Base-by-base conservation (phyloP, 2,797 vertebrate species). In the Percopsis omiscomaycus region DNA sequence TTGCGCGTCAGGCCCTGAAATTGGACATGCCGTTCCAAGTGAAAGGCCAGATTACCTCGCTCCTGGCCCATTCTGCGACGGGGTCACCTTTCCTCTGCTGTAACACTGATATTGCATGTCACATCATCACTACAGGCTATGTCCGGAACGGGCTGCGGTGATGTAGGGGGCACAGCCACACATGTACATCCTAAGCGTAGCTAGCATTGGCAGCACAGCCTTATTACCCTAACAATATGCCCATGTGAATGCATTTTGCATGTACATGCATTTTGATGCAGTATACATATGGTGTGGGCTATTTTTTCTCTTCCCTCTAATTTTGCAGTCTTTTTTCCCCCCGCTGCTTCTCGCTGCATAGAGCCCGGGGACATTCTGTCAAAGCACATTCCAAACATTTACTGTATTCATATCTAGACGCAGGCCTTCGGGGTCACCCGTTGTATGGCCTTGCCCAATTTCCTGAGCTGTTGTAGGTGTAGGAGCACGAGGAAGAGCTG, bases 341-440 rank as follows among this genome's bases (percentile, higher is more conserved):
- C 44, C 59, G 3, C 75, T 63, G 61, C 53, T 69, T 71, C 71
- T 74, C 51, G 1, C 30, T 29, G 71, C 16, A 55, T 42, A 29
- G 28, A 62, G 66, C 59, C 32, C 10, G 66, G 47, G 48, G 60
- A 68, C 70, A 71, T 60, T 66, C 75, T 69, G 85, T 86, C 84
- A 87, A 72, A 84, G 78, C 72, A 78, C 72, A 86, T 84, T 80
- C 88, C 77, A 91, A 91, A 92, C 85, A 90, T 92, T 88, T 83
- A 85, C 76, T 55, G 76, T 86, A 92, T 89, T 89, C 84, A 89
- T 91, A 74, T 79, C 79, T 11, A 64, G 76, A 68, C 77, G 81
- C 80, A 72, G 76, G 71, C 84, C 59, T 81, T 73, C 75, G 77
- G 77, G 82, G 85, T 22, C 86, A 89, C 77, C 84, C 72, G 75